Base-by-base conservation (phyloP, 2,888 invertebrate genomes). In the Troides helena region DNA sequence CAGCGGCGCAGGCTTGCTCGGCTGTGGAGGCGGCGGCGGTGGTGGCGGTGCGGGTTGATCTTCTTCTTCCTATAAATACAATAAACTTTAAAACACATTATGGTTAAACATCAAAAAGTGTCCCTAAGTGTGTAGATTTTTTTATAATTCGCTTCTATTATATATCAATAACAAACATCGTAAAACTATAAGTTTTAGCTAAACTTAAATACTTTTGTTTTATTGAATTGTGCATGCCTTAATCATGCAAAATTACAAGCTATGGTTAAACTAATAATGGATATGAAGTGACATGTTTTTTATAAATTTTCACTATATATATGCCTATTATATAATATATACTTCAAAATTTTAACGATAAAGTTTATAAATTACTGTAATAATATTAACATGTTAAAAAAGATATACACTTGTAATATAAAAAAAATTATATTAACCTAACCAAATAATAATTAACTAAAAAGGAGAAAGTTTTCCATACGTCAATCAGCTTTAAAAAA, bases 1-100 rank as follows among this genome's bases (percentile, higher is more conserved):
- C 72, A 85, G 81, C 77, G 79, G 82, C 77, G 76, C 84, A 76
- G 83, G 82, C 77, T 81, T 82, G 78, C 77, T 78, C 74, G 76
- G 78, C 73, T 73, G 78, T 73, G 73, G 75, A 60, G 77, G 81
- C 36, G 70, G 58, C 50, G 57, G 60, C 17, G 23, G 62, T 73
- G 81, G 81, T 46, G n/a, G 62, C 73, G 81, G 81, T 57, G 39
- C 39, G 56, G 78, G 75, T 72, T 75, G 74, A 71, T 75, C 76
- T 75, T 77, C 77, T 75, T 79, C 80, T 73, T 78, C 76, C 74
- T 79, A 70, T 36, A 36, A 23, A 23, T 39, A 70, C 61, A 73
- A 61, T n/a, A 50, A n/a, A 18, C 64, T 67, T 56, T n/a, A 23
- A 7, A 58, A 58, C 25, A 12, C 21, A 23, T 14, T 46, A 46